Evolutionary conservation across 92 coral and sea anemone species (phyloP).

Genomic region (Heliopora coerulea): DNA sequence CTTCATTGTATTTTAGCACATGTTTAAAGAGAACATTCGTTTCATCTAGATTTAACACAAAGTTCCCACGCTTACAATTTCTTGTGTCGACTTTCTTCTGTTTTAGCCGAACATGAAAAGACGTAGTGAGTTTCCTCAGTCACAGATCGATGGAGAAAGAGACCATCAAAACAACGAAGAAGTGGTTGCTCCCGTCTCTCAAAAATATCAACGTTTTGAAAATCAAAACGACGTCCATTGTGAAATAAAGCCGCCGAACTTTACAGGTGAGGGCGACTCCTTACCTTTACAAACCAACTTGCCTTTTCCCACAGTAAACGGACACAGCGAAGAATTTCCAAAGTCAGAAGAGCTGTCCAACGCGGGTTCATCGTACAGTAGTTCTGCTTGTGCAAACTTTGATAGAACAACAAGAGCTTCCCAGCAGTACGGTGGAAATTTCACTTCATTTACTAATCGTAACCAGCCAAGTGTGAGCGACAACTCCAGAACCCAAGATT

Average conservation of each 20-base stretch:
- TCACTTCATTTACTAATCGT: conserved; percentile 30
- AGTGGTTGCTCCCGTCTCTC: conserved; percentile 10
- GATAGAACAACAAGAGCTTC: conserved; percentile 29
- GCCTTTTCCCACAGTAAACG: background rate
- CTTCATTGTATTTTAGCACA: conserved; percentile 44
- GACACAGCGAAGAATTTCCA: conserved; percentile 12
- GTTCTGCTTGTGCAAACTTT: conserved; percentile 22
- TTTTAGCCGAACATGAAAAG: conserved; percentile 21
- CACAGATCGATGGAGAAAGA: conserved; percentile 22
- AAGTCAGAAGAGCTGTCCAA: conserved; percentile 28
- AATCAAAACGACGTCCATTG: conserved; percentile 28
- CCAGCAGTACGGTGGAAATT: conserved; percentile 24
- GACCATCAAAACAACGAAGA: conserved; percentile 5
- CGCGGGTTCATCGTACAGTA: conserved; percentile 20
- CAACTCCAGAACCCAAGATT: conserved; percentile 26
- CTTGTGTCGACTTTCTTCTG: background rate
- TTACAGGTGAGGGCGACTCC: background rate
- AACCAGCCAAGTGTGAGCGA: conserved; percentile 42
- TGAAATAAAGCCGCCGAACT: conserved; percentile 19
- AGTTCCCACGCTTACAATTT: conserved; percentile 5
- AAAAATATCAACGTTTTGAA: conserved; percentile 40
- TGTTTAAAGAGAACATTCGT: conserved; percentile 12
- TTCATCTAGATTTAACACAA: conserved; percentile 11
- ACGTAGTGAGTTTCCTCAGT: conserved; percentile 7
- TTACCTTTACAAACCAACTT: background rate